Base-by-base conservation (phyloP, 2,888 invertebrate species). In the Ophion ellenae region DNA sequence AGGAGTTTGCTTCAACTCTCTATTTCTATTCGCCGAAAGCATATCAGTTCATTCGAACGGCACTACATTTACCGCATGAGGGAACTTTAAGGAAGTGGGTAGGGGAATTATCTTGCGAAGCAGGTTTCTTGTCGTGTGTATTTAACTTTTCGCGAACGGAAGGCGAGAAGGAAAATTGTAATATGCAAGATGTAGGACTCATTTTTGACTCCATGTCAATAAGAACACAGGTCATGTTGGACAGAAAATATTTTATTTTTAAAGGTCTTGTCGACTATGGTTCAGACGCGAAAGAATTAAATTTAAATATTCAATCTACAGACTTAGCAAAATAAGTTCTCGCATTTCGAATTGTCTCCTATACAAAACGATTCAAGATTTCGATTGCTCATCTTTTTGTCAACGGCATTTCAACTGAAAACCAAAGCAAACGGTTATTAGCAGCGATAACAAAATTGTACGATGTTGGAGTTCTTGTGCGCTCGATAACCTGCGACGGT, bases 1-100 rank as follows among this genome's bases (percentile, higher is more conserved):
- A 61, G 20, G 59, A n/a, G 20, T 61, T 61, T 61, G n/a, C 59
- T 61, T 61, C 59, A 61, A 61, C 20, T 61, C 59, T 61, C 20
- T 61, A 61, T 20, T 61, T 61, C 6, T 61, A 20, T 61, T 61
- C 59, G n/a, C 59, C 20, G n/a, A 61, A 61, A 61, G 59, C 59
- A 17, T 20, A 32, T 32, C 32, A 32, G 32, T 32, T 4, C 32
- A 32, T 32, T 2, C 32, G 32, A 32, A 32, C 32, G 32, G 32
- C 32, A 32, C 32, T 32, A 32, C 32, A 32, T 32, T 32, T 32
- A 32, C 32, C 32, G 4, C 11, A 53, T 14, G 17, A 53, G 32
- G 32, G 32, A 32, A 32, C 32, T 4, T 32, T 32, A 32, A 32
- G 4, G 32, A 32, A 32, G 4, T 53, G 53, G 53, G 53, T 9